Conservation (phyloP, 2,797 vertebrate species). For the Oceanodroma leucorhoa region DNA sequence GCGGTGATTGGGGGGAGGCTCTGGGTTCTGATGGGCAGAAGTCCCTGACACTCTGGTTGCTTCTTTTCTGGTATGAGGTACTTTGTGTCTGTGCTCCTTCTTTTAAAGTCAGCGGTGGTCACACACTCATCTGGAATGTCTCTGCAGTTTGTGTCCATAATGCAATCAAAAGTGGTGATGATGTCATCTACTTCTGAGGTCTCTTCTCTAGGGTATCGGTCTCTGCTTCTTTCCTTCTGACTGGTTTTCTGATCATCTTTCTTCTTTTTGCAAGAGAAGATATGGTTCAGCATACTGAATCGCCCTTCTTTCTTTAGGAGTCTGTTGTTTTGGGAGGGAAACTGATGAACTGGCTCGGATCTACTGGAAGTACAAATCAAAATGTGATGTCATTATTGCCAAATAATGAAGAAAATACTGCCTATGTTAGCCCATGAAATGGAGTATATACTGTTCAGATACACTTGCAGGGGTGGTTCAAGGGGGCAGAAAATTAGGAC, state of each 20-base stretch:
- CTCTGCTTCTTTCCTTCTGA: slow-evolving; percentile 67
- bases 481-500: not conserved
- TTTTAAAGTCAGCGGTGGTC: slow-evolving; percentile 65
- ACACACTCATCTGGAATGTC: slow-evolving; percentile 51
- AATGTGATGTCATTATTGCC: not conserved
- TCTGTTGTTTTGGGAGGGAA: slow-evolving; percentile 67
- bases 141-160: slow-evolving; percentile 75
- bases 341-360: slow-evolving; percentile 67
- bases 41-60: slow-evolving; percentile 62
- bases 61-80: slow-evolving; percentile 72
- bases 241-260: slow-evolving; percentile 71
- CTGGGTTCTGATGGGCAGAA: slow-evolving; percentile 65
- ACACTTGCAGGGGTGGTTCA: not conserved
- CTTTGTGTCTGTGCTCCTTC: slow-evolving; percentile 69
- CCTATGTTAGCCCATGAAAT: not conserved
- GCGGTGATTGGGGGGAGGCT: slow-evolving; percentile 80
- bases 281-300: slow-evolving; percentile 81
- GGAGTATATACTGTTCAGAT: not conserved
- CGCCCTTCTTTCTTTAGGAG: slow-evolving; percentile 80
- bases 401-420: not conserved
- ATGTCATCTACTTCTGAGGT: slow-evolving; percentile 87
- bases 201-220: slow-evolving; percentile 63
- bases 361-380: slow-evolving; percentile 61
- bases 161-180: slow-evolving; percentile 84
- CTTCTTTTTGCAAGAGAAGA: slow-evolving; percentile 85